Percentiles rank a stretch among this genome's conserved stretches.
These are phyloP conservation scores for Aphis gossypii DNA, from an alignment of 1,140 invertebrate genomes.

Conservation along the genomic window DNA sequence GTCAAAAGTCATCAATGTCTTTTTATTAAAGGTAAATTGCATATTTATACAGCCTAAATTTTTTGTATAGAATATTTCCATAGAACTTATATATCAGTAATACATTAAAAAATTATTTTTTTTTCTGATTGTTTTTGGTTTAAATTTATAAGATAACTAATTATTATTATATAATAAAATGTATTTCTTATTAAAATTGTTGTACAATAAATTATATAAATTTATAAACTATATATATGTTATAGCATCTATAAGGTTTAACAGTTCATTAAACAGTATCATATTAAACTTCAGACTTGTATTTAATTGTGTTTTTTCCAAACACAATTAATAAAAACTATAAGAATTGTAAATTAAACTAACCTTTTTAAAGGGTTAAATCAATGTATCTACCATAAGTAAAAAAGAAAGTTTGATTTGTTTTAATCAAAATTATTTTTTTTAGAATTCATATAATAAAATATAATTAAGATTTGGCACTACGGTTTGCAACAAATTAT, in stretches of 20 bases:
- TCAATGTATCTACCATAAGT: not conserved
- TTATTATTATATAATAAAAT: not conserved
- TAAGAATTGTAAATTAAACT: not conserved
- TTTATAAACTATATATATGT: not conserved
- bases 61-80: not conserved
- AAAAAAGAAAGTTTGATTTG: not conserved
- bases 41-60: not conserved
- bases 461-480: not conserved
- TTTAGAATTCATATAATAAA: not conserved
- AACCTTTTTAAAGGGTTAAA: not conserved
- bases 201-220: not conserved
- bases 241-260: not conserved
- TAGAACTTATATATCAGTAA: not conserved
- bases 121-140: not conserved
- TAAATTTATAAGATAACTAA: not conserved
- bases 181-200: not conserved
- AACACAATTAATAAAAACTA: not conserved
- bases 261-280: not conserved
- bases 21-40: not conserved
- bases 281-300: not conserved
- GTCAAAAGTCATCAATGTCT: not conserved
- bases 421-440: not conserved
- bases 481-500: not conserved
- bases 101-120: not conserved
- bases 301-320: not conserved